Conservation (phyloP, 2,113 vertebrate genomes). For the Heterocephalus glaber region DNA sequence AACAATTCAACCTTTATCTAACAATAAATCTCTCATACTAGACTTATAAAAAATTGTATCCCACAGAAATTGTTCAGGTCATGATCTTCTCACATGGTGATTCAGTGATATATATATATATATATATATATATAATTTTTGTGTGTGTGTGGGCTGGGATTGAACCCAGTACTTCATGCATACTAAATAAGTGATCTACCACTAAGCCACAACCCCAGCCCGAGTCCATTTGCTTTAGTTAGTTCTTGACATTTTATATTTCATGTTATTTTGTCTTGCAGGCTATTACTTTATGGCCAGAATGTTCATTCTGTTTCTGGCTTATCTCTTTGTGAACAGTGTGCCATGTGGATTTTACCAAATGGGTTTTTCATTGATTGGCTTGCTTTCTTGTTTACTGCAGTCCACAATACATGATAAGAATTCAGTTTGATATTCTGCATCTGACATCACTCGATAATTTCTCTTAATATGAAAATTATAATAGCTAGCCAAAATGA, state of each 20-base stretch:
- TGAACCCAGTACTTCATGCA: background rate
- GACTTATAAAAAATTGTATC: background rate
- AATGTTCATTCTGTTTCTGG: background rate
- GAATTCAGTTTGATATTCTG: constrained; percentile 39
- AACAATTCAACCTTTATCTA: background rate
- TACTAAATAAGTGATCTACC: background rate
- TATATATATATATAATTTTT: background rate
- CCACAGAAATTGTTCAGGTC: constrained; percentile 20
- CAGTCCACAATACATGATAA: background rate
- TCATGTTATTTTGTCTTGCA: background rate
- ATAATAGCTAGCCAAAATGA: constrained; percentile 30
- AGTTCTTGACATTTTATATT: constrained; percentile 59
- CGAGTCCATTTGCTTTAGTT: constrained; percentile 26
- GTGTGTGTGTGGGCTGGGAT: background rate
- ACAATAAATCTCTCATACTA: background rate
- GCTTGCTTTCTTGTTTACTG: constrained; percentile 53
- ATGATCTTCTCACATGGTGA: background rate
- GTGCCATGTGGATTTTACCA: constrained; percentile 17
- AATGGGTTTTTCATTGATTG: constrained; percentile 49
- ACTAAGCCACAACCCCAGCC: background rate
- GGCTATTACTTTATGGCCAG: constrained; percentile 12
- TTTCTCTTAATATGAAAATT: constrained; percentile 50
- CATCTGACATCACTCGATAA: constrained; percentile 51
- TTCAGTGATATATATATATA: background rate
- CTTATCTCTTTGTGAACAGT: constrained; percentile 38